Evolutionary conservation across 2,797 vertebrate genomes (phyloP), one percentile per base, ranked within the genome.

Genomic region (Chiroxiphia lanceolata): DNA sequence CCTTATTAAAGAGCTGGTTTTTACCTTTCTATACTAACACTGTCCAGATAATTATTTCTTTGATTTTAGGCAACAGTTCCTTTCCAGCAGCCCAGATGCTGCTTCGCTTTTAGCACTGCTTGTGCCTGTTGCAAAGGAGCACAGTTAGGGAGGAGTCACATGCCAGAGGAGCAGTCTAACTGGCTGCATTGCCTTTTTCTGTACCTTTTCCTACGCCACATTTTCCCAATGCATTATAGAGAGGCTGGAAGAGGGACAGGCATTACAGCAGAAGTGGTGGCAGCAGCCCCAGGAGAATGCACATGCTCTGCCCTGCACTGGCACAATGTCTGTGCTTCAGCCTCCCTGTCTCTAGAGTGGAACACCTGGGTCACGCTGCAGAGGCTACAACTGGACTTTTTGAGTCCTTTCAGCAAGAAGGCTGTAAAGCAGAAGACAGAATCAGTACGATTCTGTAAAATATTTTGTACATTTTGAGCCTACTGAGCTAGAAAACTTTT

Each of bases 221-320:
- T 11, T 47, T 10, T 33, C 20, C 22, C 53, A 47, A 33, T 0
- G 0, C 16, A 11, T 23, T 15, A 15, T 0, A 19, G 59, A 40
- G 40, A 31, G 38, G 50, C 29, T 53, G 26, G 42, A 38, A 61
- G 51, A 57, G 59, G 0, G 1, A 15, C 10, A 60, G 74, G 14
- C 14, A 7, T 13, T 27, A 5, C 16, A 59, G 64, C 25, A 70
- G 56, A 5, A 47, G 6, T 6, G 47, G 44, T 3, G 23, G 53
- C 61, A 60, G 65, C 29, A 75, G 47, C 19, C 36, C 22, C 7
- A 3, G 34, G 25, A 69, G 20, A 3, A 1, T 20, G 33, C 4
- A 34, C 2, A 12, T 18, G 13, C 40, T 65, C 36, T 18, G 64
- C 36, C 45, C 5, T 1, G 7, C 31, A 2, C 4, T 11, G 27